Evolutionary conservation across 1,140 invertebrate species (phyloP).

Genomic region (Drosophila asahinai): DNA sequence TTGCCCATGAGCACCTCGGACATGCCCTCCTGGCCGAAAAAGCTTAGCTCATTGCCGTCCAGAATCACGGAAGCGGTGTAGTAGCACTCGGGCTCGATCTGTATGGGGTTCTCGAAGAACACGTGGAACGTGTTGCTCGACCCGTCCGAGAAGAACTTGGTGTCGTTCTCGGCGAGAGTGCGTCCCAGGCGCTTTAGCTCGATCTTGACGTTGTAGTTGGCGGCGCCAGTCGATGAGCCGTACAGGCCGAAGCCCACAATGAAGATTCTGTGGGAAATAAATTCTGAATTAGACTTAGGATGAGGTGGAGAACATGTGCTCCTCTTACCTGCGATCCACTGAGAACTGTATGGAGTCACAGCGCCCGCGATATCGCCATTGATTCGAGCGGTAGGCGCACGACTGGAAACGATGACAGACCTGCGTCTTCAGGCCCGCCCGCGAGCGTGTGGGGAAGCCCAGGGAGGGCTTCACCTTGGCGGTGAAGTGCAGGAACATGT

Average conservation of each 20-base stretch:
- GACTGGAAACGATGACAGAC: constrained; percentile 98
- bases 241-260: constrained; percentile 96
- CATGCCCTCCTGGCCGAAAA: constrained; percentile 97
- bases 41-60: constrained; percentile 96
- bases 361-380: constrained; percentile 96
- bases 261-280: constrained; percentile 89
- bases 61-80: constrained; percentile 96
- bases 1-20: constrained; percentile 95
- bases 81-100: constrained; percentile 95
- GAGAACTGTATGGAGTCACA: constrained; percentile 97
- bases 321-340: constrained; percentile 88
- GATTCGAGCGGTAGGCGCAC: constrained; percentile 97
- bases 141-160: constrained; percentile 96
- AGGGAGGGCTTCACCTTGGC: constrained; percentile 93
- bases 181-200: constrained; percentile 94
- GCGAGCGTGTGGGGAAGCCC: constrained; percentile 91
- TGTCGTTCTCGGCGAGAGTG: constrained; percentile 94
- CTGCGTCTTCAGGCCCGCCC: constrained; percentile 95
- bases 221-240: constrained; percentile 95
- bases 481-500: constrained; percentile 96
- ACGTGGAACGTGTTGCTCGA: constrained; percentile 97
- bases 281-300: constrained; percentile 35
- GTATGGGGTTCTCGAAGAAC: constrained; percentile 96
- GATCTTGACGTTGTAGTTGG: constrained; percentile 96
- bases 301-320: constrained; percentile 51